These are phyloP conservation scores for Gymnothorax javanicus DNA, from an alignment of 2,797 vertebrate genomes.

Conservation along the genomic window DNA sequence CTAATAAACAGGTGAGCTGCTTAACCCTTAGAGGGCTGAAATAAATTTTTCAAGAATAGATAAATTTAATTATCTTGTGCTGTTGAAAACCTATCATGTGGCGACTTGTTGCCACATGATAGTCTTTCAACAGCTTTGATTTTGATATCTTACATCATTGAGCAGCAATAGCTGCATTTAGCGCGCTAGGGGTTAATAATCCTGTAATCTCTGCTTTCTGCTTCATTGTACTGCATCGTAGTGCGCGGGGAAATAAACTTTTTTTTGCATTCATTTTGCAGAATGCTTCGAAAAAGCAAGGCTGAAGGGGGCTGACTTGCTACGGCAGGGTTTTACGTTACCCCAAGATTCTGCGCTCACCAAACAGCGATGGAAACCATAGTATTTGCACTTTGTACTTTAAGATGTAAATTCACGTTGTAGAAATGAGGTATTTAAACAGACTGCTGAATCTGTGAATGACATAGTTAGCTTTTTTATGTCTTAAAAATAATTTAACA, in stretches of 20 bases:
- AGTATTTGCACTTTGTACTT: slow-evolving; percentile 99
- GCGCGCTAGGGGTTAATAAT: not conserved
- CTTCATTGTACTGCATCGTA: not conserved
- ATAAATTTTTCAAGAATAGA: too few relatives aligned
- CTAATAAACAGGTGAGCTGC: slow-evolving; percentile 83
- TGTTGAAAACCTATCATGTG: too few relatives aligned
- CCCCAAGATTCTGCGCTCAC: slow-evolving; percentile 75
- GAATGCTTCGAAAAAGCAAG: slow-evolving; percentile 89
- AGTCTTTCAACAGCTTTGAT: too few relatives aligned
- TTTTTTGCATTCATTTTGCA: slow-evolving; percentile 54
- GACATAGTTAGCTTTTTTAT: slow-evolving; percentile 79
- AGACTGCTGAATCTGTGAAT: slow-evolving; percentile 93
- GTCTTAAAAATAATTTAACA: slow-evolving; percentile 80
- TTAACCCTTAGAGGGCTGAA: not conserved
- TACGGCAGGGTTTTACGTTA: slow-evolving; percentile 55
- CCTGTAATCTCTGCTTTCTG: not conserved
- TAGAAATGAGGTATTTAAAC: slow-evolving; percentile 95
- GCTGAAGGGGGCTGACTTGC: slow-evolving; percentile 65
- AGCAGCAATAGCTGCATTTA: too few relatives aligned
- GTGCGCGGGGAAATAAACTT: not conserved
- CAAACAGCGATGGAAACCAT: slow-evolving; percentile 85
- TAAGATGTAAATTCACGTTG: slow-evolving; percentile 98
- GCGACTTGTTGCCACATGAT: too few relatives aligned
- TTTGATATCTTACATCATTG: too few relatives aligned
- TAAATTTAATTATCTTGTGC: too few relatives aligned